Evolutionary conservation across 2,888 invertebrate species (phyloP).

Genomic region (Athalia circularis): DNA sequence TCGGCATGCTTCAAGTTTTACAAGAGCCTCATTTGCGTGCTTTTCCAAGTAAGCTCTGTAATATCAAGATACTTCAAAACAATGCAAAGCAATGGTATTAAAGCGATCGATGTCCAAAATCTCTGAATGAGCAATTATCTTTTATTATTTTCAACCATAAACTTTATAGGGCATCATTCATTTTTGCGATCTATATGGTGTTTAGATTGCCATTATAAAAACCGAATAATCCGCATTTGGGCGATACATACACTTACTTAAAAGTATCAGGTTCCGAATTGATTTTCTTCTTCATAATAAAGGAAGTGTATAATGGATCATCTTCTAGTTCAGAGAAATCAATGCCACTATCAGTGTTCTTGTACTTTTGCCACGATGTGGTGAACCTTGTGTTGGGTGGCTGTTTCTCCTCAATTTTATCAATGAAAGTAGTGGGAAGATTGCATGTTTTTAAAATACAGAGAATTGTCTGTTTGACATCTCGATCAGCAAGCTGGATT

Average conservation of each 20-base stretch:
- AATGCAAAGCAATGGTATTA: background rate
- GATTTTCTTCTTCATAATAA: conserved; percentile 75
- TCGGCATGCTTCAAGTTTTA: conserved; percentile 80
- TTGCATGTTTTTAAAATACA: conserved; percentile 88
- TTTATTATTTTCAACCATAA: background rate
- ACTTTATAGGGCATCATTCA: background rate
- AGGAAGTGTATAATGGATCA: conserved; percentile 76
- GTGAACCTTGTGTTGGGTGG: conserved; percentile 68
- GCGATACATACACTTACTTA: conserved; percentile 60
- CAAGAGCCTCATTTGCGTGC: conserved; percentile 82
- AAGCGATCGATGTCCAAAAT: background rate
- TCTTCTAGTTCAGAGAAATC: conserved; percentile 73
- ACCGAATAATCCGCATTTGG: conserved; percentile 26
- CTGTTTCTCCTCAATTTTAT: conserved; percentile 86
- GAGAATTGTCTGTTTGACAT: conserved; percentile 84
- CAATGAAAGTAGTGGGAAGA: conserved; percentile 90
- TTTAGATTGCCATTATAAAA: conserved; percentile 6
- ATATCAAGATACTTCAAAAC: conserved; percentile 54
- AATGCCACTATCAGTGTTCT: conserved; percentile 53
- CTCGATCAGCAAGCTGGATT: conserved; percentile 82
- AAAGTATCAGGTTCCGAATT: conserved; percentile 70
- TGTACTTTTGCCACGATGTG: conserved; percentile 61
- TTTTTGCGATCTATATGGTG: conserved; percentile 12
- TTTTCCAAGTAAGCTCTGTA: conserved; percentile 84
- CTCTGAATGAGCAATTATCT: background rate